phyloP scores from a whole-genome alignment of 2,113 vertebrate species.

The Channa maculata region DNA sequence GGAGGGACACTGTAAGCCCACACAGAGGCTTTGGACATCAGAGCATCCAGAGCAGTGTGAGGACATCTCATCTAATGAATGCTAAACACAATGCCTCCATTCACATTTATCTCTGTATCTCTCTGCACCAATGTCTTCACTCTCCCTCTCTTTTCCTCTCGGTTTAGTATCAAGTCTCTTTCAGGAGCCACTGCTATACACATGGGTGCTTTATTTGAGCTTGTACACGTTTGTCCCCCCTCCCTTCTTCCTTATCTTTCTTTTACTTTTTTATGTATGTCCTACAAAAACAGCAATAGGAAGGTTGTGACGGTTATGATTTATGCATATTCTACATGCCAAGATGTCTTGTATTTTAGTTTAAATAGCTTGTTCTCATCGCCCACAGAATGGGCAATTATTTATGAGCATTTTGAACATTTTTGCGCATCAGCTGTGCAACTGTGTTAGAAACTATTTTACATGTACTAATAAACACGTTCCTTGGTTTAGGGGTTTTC shows the following conservation, averaged over 20 bases:
- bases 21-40: conserved; percentile 42
- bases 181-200: not conserved
- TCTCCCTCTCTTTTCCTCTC: not conserved
- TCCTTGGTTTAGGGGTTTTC: conserved; percentile 37
- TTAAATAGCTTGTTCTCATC: conserved; percentile 44
- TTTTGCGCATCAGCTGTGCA: conserved; percentile 12
- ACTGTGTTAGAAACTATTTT: conserved; percentile 23
- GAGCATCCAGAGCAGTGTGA: conserved; percentile 22
- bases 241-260: not conserved
- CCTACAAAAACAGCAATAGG: conserved; percentile 11
- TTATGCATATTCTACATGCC: conserved; percentile 42
- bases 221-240: not conserved
- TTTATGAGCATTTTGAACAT: conserved; percentile 64
- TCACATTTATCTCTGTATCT: conserved; percentile 12
- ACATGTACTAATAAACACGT: conserved; percentile 11
- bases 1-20: conserved; percentile 37
- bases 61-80: conserved; percentile 23
- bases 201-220: conserved; percentile 25
- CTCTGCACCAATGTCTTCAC: not conserved
- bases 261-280: conserved; percentile 26
- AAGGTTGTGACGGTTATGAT: conserved; percentile 50
- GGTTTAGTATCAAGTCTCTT: not conserved
- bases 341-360: conserved; percentile 55
- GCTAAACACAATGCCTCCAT: not conserved
- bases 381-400: conserved; percentile 52